Conservation (phyloP, 2,113 vertebrate species). For the Casuarius casuarius region DNA sequence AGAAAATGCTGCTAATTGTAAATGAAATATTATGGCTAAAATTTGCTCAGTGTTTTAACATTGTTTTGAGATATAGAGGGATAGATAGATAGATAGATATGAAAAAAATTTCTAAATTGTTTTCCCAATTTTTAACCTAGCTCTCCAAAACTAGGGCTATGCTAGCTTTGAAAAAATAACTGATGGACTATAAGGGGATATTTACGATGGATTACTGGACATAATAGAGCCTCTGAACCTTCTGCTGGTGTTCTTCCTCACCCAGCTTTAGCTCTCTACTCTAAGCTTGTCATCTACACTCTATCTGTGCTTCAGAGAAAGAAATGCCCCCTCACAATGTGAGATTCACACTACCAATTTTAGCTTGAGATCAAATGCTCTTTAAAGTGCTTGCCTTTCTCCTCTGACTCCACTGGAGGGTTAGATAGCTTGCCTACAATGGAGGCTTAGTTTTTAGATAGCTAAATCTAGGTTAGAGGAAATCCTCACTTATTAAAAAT, state of each 20-base stretch:
- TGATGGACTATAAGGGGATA: background rate
- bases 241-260: background rate
- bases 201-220: background rate
- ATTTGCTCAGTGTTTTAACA: background rate
- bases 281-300: background rate
- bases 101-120: background rate
- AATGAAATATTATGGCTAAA: background rate
- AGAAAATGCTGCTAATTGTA: background rate
- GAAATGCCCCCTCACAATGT: background rate
- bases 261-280: background rate
- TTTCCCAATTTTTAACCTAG: background rate
- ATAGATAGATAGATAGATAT: background rate
- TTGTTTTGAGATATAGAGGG: background rate
- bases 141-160: background rate
- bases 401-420: background rate
- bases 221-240: background rate
- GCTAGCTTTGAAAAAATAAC: background rate
- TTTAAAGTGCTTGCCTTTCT: background rate
- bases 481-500: background rate
- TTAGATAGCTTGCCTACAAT: background rate
- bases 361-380: background rate
- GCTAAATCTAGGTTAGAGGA: background rate
- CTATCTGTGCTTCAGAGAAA: background rate
- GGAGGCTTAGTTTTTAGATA: background rate
- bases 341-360: background rate